Percentiles rank a stretch among this genome's conserved stretches.
Conservation (phyloP, 2,113 vertebrate species). For the Pangasianodon hypophthalmus region DNA sequence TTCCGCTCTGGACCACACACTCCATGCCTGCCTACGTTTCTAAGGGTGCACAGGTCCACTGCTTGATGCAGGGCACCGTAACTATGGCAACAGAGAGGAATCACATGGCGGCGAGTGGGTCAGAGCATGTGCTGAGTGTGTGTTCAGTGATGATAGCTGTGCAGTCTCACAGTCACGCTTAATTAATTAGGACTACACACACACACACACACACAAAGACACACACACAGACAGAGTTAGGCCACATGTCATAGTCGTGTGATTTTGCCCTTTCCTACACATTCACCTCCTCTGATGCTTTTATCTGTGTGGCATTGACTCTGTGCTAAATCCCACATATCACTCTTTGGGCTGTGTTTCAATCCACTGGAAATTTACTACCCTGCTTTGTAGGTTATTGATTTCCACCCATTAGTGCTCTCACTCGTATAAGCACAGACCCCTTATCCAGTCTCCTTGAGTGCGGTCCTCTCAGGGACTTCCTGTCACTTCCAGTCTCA, state of each 20-base stretch:
- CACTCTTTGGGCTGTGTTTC: not conserved
- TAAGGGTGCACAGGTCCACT: constrained; percentile 6
- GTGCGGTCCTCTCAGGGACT: not conserved
- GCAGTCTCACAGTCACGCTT: not conserved
- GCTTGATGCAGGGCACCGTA: constrained; percentile 40
- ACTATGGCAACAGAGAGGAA: constrained; percentile 39
- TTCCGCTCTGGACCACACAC: constrained; percentile 17
- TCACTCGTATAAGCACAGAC: not conserved
- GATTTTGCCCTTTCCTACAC: not conserved
- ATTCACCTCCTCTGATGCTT: not conserved
- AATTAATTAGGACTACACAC: not conserved
- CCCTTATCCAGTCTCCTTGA: not conserved
- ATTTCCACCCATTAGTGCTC: constrained; percentile 9
- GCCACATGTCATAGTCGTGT: not conserved
- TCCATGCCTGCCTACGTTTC: constrained; percentile 24
- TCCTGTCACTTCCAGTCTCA: not conserved
- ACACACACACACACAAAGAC: not conserved
- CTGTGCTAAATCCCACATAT: not conserved
- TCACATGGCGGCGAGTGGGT: not conserved
- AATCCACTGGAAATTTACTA: not conserved
- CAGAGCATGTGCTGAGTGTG: constrained; percentile 23
- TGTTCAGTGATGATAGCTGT: not conserved
- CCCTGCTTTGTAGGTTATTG: not conserved
- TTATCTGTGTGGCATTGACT: too few relatives aligned
- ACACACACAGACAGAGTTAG: constrained; percentile 32